Evolutionary conservation across 2,888 invertebrate species (phyloP).

Genomic region (Phrixothrix hirtus): DNA sequence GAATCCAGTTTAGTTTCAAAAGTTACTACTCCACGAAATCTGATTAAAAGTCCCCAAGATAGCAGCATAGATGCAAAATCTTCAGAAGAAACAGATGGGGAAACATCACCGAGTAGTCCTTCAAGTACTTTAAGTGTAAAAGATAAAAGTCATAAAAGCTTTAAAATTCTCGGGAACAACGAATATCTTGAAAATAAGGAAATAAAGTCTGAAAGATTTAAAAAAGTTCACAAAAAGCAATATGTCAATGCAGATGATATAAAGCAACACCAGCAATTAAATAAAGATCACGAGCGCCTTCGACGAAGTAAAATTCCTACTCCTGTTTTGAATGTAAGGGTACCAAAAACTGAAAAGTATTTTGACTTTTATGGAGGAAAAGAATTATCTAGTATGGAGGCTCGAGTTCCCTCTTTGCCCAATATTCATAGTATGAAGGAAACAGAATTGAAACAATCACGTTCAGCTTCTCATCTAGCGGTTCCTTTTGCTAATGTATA

Average conservation of each 20-base stretch:
- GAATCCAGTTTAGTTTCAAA: too few species aligned
- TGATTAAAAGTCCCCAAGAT: too few species aligned
- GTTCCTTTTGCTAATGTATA: conserved; percentile 30
- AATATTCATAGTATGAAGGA: conserved; percentile 38
- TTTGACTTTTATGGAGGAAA: conserved; percentile 38
- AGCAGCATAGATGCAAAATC: conserved; percentile 24
- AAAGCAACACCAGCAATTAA: conserved; percentile 2
- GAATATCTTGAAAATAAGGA: conserved; percentile 8
- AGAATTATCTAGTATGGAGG: conserved; percentile 37
- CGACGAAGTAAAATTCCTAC: conserved; percentile 49
- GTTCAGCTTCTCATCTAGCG: conserved; percentile 31
- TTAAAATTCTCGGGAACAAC: conserved; percentile 48
- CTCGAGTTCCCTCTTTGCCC: conserved; percentile 48
- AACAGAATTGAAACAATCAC: conserved; percentile 29
- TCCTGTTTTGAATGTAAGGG: conserved; percentile 35
- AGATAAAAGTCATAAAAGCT: conserved; percentile 49
- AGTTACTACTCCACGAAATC: too few species aligned
- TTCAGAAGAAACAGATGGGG: conserved; percentile 34
- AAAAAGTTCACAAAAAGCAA: conserved; percentile 20
- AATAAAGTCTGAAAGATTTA: neutral
- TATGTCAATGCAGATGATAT: conserved; percentile 44
- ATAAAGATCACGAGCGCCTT: conserved; percentile 16
- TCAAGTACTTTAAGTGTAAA: conserved; percentile 31
- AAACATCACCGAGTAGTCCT: conserved; percentile 27
- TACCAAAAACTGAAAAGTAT: conserved; percentile 50